Evolutionary conservation across 1,140 invertebrate genomes (phyloP).

Genomic region (Panagrolaimus sp.): DNA sequence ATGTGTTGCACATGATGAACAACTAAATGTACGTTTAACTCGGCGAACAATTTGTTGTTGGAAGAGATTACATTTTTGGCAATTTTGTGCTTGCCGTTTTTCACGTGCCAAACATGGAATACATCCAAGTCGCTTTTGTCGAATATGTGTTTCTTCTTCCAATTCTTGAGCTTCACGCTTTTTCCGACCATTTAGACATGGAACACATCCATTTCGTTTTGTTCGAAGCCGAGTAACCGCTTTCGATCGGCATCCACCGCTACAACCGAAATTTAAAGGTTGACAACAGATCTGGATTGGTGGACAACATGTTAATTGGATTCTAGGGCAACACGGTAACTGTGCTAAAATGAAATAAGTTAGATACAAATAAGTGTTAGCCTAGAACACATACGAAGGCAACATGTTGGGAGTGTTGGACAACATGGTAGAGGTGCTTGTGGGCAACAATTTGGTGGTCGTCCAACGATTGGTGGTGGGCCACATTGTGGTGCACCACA

Average conservation of each 20-base stretch:
- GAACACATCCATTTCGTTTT: not conserved
- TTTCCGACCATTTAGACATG: not conserved
- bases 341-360: not conserved
- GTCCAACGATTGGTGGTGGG: not conserved
- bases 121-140: not conserved
- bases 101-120: not conserved
- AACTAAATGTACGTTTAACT: not conserved
- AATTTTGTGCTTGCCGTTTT: slow-evolving; percentile 2
- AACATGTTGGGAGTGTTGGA: not conserved
- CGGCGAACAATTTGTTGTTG: not conserved
- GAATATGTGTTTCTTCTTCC: not conserved
- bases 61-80: slow-evolving; percentile 10
- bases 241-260: not conserved
- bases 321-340: not conserved
- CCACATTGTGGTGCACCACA: not conserved
- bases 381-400: not conserved
- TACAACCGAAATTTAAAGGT: not conserved
- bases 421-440: not conserved
- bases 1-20: slow-evolving; percentile 1
- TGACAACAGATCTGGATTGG: slow-evolving; percentile 9
- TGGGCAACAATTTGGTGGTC: not conserved
- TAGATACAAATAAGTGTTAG: not conserved
- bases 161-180: not conserved
- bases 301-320: not conserved
- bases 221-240: not conserved